Evolutionary conservation across 2,888 invertebrate genomes (phyloP).

Genomic region (Nineta flava): DNA sequence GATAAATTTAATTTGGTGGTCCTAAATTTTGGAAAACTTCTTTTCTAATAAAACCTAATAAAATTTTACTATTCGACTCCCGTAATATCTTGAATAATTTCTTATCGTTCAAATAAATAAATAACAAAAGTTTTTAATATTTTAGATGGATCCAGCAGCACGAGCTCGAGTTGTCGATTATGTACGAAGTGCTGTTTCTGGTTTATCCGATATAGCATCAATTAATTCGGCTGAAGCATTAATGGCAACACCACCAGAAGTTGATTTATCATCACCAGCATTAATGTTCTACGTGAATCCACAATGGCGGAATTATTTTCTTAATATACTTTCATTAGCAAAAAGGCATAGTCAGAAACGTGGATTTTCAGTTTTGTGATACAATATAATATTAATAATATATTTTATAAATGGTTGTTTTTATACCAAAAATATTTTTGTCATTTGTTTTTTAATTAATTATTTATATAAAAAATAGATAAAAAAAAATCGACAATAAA

Average conservation of each 20-base stretch:
- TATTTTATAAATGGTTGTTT: no score
- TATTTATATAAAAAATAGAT: no score
- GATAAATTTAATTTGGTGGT: no score
- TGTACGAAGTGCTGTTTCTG: conserved; percentile 27
- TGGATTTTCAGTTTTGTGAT: conserved; percentile 34
- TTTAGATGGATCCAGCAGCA: conserved; percentile 34
- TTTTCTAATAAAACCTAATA: no score
- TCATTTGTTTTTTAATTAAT: no score
- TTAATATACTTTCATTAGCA: conserved; percentile 33
- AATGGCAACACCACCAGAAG: background rate
- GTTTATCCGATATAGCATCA: conserved; percentile 14
- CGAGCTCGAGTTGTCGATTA: conserved; percentile 37
- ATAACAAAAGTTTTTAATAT: background rate
- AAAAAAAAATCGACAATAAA: no score
- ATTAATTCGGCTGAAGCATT: background rate
- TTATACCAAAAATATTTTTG: no score
- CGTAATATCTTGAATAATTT: no score
- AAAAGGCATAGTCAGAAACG: conserved; percentile 34
- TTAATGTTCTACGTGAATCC: conserved; percentile 27
- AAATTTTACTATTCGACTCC: no score
- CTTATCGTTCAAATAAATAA: no score
- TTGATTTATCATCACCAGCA: conserved; percentile 11
- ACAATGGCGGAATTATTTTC: conserved; percentile 32
- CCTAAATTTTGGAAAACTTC: no score
- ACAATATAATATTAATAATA: background rate